Conservation (phyloP, 2,113 vertebrate genomes). For the Miniopterus natalensis region DNA sequence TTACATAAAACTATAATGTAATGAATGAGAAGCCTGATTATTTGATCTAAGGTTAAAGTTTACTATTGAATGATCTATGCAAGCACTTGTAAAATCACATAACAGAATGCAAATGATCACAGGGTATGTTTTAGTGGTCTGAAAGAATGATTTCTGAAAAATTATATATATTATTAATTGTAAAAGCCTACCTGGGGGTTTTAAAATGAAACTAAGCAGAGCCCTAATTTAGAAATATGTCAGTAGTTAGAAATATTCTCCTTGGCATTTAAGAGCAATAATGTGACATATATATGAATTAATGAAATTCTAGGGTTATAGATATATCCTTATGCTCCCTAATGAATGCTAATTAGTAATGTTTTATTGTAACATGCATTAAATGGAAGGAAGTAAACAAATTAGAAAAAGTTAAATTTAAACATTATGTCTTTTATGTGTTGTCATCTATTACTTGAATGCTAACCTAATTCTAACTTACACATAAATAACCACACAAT, state of each 20-base stretch:
- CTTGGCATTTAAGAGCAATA: slow-evolving; percentile 57
- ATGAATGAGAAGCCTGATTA: background rate
- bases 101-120: background rate
- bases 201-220: slow-evolving; percentile 54
- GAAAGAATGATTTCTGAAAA: background rate
- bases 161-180: background rate
- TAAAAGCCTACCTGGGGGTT: background rate
- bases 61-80: background rate
- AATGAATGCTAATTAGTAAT: slow-evolving; percentile 47
- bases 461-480: background rate
- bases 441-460: background rate
- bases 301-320: background rate
- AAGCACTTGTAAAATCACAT: background rate
- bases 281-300: background rate
- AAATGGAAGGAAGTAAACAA: slow-evolving; percentile 55
- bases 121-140: background rate
- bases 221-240: slow-evolving; percentile 17
- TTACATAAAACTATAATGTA: background rate
- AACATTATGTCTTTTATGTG: background rate
- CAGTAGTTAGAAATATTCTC: background rate
- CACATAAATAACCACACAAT: background rate
- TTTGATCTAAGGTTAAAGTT: background rate
- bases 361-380: slow-evolving; percentile 27
- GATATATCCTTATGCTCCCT: background rate
- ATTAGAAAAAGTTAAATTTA: slow-evolving; percentile 8